Evolutionary conservation across 2,888 invertebrate genomes (phyloP), one percentile per base, ranked within the genome.

Genomic region (Alcis repandata): DNA sequence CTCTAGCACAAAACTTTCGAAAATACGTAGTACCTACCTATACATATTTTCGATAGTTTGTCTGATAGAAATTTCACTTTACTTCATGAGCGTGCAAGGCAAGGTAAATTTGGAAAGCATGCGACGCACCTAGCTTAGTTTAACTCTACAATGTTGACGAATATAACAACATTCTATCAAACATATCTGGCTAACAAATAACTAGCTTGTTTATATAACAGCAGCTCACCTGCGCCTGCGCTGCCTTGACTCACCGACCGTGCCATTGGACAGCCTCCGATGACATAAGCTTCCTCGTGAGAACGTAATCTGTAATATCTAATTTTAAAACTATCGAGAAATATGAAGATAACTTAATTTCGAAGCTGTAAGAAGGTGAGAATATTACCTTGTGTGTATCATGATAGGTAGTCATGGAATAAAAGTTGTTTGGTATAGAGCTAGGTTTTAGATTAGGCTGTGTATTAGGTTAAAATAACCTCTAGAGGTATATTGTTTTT

Each of bases 231-330:
- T 66, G 67, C 78, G 76, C 79, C 75, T 75, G 78, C 67, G 65
- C 79, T 81, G 79, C 84, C 84, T 85, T 86, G 85, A 86, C 78
- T 85, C 83, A 79, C 69, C 71, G 72, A 58, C 63, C 62, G 69
- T 70, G 69, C 71, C 71, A 72, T 71, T 69, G 62, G 59, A 69
- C 69, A 68, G 67, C 67, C 67, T 59, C 15, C 51, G 59, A 71
- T 77, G 77, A 77, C 77, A 75, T 75, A 77, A 75, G 59, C 67
- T 73, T 72, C 71, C 66, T 38, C 54, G 67, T 64, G 51, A 63
- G 67, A 67, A 65, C 56, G 45, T 17, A 33, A 33, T 22, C 51
- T 53, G 43, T 69, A 72, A 70, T 66, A 58, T 65, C 59, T 68
- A 63, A 61, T 63, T 69, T 67, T 63, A 65, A 54, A 66, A 63